These are phyloP conservation scores for Noctua fimbriata DNA, from an alignment of 2,888 invertebrate species.

Conservation along the genomic window DNA sequence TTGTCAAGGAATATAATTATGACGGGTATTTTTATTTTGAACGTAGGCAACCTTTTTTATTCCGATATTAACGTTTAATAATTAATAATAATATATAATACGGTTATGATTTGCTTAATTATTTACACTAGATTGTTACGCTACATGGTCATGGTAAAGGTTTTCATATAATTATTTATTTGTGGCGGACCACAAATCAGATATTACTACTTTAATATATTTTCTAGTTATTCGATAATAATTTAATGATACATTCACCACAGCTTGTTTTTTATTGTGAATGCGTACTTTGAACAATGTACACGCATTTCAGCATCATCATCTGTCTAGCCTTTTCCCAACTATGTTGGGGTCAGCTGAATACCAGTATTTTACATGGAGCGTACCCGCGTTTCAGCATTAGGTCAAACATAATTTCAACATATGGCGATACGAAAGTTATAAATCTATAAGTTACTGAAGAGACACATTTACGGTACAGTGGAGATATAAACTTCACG, in stretches of 20 bases:
- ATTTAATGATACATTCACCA: slow-evolving; percentile 2
- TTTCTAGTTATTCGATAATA: background rate
- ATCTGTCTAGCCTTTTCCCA: too few species aligned
- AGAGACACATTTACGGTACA: background rate
- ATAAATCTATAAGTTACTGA: background rate
- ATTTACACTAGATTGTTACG: background rate
- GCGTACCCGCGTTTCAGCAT: too few species aligned
- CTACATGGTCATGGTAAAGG: background rate
- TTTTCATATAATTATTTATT: background rate
- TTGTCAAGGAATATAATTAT: background rate
- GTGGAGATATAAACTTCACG: background rate
- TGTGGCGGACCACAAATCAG: slow-evolving; percentile 25
- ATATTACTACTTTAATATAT: background rate
- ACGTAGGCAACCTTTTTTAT: background rate
- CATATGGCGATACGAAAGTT: background rate
- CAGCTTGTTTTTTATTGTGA: background rate
- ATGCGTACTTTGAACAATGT: background rate
- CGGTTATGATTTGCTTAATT: background rate
- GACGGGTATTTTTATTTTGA: background rate
- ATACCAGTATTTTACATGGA: too few species aligned
- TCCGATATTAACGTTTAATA: background rate
- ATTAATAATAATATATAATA: too few species aligned
- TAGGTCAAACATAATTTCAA: background rate
- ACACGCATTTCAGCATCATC: too few species aligned
- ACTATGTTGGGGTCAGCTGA: too few species aligned